phyloP scores from a whole-genome alignment of 2,113 vertebrate species.

The Mustela lutreola region DNA sequence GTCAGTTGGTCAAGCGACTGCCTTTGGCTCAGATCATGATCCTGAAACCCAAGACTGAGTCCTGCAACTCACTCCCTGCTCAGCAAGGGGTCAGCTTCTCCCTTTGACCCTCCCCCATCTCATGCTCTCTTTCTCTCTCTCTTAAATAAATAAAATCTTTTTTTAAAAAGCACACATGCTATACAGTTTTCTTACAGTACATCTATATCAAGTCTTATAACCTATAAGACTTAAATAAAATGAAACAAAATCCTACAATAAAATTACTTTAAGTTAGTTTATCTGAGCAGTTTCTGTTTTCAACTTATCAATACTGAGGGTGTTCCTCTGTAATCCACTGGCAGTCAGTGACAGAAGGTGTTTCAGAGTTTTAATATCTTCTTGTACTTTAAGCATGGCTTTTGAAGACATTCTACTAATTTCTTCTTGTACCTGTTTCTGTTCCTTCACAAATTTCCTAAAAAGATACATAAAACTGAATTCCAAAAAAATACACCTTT shows the following conservation, averaged over 20 bases:
- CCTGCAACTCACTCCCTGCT: too few relatives aligned
- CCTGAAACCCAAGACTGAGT: too few relatives aligned
- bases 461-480: too few relatives aligned
- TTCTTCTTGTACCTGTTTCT: too few relatives aligned
- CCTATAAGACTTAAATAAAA: not conserved
- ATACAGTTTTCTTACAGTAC: not conserved
- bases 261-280: slow-evolving; percentile 42
- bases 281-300: slow-evolving; percentile 99
- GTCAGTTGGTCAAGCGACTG: too few relatives aligned
- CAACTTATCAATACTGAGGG: slow-evolving; percentile 96
- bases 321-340: slow-evolving; percentile 96
- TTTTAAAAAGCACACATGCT: not conserved
- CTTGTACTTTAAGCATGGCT: slow-evolving; percentile 98
- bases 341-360: slow-evolving; percentile 96
- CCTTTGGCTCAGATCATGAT: too few relatives aligned
- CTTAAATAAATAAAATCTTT: too few relatives aligned
- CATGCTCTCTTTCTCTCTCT: too few relatives aligned
- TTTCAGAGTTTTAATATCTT: slow-evolving; percentile 97
- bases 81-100: too few relatives aligned
- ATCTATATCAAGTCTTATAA: not conserved
- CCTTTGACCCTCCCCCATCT: too few relatives aligned
- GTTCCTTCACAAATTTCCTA: too few relatives aligned
- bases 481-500: too few relatives aligned
- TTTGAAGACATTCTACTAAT: slow-evolving; percentile 98
- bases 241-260: not conserved